Conservation (phyloP, 2,888 invertebrate species). For the Stenchaetothrips biformis region DNA sequence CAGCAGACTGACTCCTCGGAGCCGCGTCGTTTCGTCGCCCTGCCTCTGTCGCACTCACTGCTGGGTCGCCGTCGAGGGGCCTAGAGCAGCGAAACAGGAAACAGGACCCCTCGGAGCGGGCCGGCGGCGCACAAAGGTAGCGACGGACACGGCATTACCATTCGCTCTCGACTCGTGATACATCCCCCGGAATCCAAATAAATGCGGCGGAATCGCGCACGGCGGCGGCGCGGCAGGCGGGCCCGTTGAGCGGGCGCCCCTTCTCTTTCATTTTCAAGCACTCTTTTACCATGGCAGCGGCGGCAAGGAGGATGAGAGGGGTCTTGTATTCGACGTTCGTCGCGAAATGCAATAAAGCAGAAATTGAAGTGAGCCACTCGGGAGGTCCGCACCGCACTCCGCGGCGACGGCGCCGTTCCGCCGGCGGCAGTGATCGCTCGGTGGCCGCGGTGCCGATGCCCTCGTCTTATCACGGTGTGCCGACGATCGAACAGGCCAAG, state of each 20-base stretch:
- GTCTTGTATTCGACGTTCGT: not conserved
- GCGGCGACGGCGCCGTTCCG: not conserved
- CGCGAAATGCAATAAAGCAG: slow-evolving; percentile 1
- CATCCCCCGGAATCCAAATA: not conserved
- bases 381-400: not conserved
- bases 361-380: slow-evolving; percentile 12
- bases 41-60: too few relatives aligned
- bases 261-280: not conserved
- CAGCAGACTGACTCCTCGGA: too few relatives aligned
- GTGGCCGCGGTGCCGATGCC: too few relatives aligned
- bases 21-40: too few relatives aligned
- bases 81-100: not conserved
- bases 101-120: not conserved
- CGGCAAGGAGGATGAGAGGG: not conserved
- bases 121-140: not conserved
- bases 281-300: not conserved
- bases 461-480: too few relatives aligned
- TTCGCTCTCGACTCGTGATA: not conserved
- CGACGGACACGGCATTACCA: not conserved
- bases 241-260: not conserved
- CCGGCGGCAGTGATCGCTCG: not conserved
- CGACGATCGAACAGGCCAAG: too few relatives aligned
- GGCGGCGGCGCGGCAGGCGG: not conserved
- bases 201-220: not conserved
- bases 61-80: not conserved